phyloP scores from a whole-genome alignment of 2,797 vertebrate species.

The Zenarchopterus dispar region DNA sequence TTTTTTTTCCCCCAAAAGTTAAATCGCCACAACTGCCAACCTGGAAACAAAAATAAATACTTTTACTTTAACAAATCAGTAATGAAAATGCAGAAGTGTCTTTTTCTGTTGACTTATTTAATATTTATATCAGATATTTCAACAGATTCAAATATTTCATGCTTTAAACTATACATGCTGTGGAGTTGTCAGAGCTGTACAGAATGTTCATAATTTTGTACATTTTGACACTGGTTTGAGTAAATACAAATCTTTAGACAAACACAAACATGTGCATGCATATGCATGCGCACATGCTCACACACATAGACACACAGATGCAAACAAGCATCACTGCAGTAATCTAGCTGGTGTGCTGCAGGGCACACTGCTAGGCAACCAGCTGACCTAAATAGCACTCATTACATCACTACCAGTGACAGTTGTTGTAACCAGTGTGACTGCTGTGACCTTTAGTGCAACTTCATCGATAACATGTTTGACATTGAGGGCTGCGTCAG shows the following conservation, averaged over 20 bases:
- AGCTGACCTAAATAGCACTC: constrained; percentile 80
- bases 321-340: constrained; percentile 60
- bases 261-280: no score
- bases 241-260: constrained; percentile 14
- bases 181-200: not conserved
- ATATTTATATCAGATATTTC: no score
- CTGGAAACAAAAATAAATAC: no score
- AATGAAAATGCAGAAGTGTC: no score
- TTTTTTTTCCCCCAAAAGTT: no score
- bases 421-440: constrained; percentile 71
- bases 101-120: no score
- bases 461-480: constrained; percentile 54
- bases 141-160: no score
- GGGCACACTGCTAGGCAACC: constrained; percentile 79
- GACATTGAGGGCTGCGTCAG: not conserved
- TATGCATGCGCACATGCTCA: no score
- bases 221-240: constrained; percentile 8
- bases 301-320: constrained; percentile 22
- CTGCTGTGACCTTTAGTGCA: constrained; percentile 71
- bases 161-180: no score
- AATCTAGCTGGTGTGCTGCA: constrained; percentile 70
- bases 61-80: no score
- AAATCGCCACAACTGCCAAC: no score
- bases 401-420: constrained; percentile 72
- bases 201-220: no score